A percentile compares a stretch with the other conserved stretches of the same genome.
phyloP scores from a whole-genome alignment of 2,113 vertebrate species.

The Anser cygnoides region DNA sequence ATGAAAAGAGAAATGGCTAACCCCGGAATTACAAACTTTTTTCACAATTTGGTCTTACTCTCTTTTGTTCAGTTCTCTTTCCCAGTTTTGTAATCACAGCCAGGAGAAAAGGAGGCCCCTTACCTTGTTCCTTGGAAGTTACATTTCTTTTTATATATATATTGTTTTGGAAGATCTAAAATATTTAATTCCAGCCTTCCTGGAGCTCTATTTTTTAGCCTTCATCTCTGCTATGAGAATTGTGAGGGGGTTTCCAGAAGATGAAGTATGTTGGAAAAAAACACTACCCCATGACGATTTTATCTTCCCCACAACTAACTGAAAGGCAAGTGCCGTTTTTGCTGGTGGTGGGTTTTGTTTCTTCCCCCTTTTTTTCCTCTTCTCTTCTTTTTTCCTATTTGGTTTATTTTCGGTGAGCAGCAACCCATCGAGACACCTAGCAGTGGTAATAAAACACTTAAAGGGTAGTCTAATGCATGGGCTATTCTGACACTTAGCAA shows the following conservation, averaged over 20 bases:
- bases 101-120: neutral
- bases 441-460: neutral
- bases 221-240: neutral
- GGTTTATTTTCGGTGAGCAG: neutral
- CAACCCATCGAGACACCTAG: neutral
- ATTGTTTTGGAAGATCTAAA: neutral
- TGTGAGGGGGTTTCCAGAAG: conserved; percentile 10
- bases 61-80: neutral
- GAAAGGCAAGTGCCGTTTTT: neutral
- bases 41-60: neutral
- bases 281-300: neutral
- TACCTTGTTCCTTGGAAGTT: neutral
- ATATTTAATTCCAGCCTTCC: neutral
- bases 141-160: neutral
- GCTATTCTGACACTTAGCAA: neutral
- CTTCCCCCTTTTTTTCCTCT: neutral
- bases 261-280: neutral
- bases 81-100: neutral
- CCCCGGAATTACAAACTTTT: neutral
- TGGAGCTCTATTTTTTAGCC: neutral
- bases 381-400: neutral
- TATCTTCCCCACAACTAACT: conserved; percentile 19
- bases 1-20: neutral
- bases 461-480: neutral
- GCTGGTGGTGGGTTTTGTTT: neutral